Conservation (phyloP, 1,140 invertebrate genomes). For the Magallana gigas region DNA sequence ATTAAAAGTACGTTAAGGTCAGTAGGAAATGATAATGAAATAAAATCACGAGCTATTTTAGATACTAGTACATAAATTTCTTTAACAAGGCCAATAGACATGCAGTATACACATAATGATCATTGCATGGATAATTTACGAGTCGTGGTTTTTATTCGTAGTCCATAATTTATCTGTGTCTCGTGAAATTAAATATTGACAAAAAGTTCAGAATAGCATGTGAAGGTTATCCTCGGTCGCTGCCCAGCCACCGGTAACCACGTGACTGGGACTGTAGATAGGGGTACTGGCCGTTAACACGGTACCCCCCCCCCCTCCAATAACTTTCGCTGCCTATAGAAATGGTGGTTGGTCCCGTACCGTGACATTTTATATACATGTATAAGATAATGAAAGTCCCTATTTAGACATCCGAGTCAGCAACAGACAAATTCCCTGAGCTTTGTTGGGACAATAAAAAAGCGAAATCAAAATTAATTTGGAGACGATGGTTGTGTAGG, state of each 20-base stretch:
- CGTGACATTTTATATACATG: constrained; percentile 14
- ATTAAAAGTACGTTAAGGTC: no score
- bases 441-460: constrained; percentile 32
- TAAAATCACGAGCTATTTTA: no score
- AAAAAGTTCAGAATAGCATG: neutral
- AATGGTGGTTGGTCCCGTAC: neutral
- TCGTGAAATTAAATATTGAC: constrained; percentile 8
- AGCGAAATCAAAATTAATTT: constrained; percentile 30
- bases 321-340: neutral
- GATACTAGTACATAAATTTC: no score
- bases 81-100: no score
- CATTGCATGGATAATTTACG: neutral
- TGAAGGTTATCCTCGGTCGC: neutral
- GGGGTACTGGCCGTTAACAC: neutral
- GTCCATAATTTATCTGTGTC: neutral
- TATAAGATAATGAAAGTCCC: constrained; percentile 3
- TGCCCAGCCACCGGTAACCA: neutral
- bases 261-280: neutral
- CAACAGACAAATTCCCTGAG: neutral
- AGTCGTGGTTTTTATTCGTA: neutral
- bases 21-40: no score
- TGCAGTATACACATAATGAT: neutral
- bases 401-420: neutral
- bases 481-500: constrained; percentile 14
- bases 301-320: neutral